Base-by-base conservation (phyloP, 2,113 vertebrate genomes). In the Anguilla rostrata region DNA sequence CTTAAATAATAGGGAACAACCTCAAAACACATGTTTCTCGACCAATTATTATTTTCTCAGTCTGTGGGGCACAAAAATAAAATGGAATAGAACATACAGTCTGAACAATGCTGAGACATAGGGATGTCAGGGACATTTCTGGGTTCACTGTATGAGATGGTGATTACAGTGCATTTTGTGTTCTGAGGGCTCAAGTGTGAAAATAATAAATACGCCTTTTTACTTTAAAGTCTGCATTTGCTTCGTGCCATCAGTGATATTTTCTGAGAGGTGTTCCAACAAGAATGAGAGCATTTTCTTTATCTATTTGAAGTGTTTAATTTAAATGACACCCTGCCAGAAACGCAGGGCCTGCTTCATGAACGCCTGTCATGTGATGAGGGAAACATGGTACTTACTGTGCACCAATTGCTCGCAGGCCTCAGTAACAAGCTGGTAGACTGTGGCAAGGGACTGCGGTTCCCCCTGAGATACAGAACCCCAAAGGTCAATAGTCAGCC, bases 331-430 rank as follows among this genome's bases (percentile, higher is more conserved):
- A 75, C n/a, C 9, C 2, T 34, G 26, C 9, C 78, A 41, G 39
- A 22, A 41, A 16, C 34, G 14, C 78, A n/a, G 63, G 63, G n/a
- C 63, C 71, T 75, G 71, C 71, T 26, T 60, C 56, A 49, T 66
- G 71, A 4, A 78, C 84, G 29, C 18, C 46, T 43, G 12, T 53
- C 46, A 12, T 86, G 81, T 84, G 20, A 82, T 39, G 41, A n/a
- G 26, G 26, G 78, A 86, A 16, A 40, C 1, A 29, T 53, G 39
- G 29, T 81, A 95, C 97, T 95, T 92, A 98, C 98, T 95, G 86
- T 98, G 97, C 80, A 99, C 95, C 82, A 98, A 95, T 0, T 97
- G 91, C 90, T 98, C 97, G 89, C 98, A 99, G 91, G 97, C 97
- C 92, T 98, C 96, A 89, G 95, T 97, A 83, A 99, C 97, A 0